phyloP scores from a whole-genome alignment of 2,797 vertebrate species.

The Florisuga fusca region DNA sequence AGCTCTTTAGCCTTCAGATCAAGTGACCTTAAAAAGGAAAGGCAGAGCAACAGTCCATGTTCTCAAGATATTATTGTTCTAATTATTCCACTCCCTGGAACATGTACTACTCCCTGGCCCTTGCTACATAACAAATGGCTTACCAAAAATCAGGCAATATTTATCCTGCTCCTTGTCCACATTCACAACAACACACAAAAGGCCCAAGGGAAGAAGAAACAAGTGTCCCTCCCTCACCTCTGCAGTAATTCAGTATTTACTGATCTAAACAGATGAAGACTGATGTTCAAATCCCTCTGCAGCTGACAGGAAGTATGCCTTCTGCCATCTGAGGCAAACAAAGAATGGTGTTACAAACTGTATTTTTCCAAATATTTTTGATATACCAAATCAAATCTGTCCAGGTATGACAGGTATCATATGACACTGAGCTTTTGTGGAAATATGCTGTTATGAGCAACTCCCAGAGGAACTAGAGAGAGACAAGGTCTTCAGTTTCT shows the following conservation, averaged over 20 bases:
- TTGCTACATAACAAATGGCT: not conserved
- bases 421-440: not conserved
- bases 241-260: not conserved
- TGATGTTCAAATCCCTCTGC: not conserved
- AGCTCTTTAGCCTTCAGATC: not conserved
- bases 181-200: not conserved
- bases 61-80: not conserved
- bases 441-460: not conserved
- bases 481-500: not conserved
- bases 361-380: not conserved
- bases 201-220: not conserved
- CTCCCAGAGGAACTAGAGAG: not conserved
- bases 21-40: not conserved
- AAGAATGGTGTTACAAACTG: not conserved
- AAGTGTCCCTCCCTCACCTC: not conserved
- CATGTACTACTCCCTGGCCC: rapidly evolving
- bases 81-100: not conserved
- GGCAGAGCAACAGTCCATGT: not conserved
- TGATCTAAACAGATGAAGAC: not conserved
- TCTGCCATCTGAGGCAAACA: not conserved
- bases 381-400: not conserved
- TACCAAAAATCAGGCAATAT: not conserved
- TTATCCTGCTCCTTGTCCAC: not conserved
- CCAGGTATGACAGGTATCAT: not conserved
- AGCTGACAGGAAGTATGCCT: not conserved